Conservation (phyloP, 2,113 vertebrate genomes). For the Ceyx cyanopectus region DNA sequence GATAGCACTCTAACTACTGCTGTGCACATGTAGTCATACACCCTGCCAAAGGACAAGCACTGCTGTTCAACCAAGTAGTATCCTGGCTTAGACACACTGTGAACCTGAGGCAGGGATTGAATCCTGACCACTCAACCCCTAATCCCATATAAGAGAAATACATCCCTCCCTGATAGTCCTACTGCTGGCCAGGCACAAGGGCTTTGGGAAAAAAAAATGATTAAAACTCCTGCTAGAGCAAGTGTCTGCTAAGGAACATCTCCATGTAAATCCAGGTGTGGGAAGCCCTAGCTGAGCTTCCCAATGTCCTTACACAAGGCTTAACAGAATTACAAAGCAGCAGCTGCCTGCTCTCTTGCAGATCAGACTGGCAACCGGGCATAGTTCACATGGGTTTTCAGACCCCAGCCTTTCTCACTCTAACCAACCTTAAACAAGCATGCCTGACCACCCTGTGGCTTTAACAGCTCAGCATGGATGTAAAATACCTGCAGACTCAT, state of each 20-base stretch:
- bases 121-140: background rate
- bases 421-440: background rate
- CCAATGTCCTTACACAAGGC: background rate
- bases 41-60: background rate
- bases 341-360: background rate
- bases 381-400: background rate
- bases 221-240: background rate
- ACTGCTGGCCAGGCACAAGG: background rate
- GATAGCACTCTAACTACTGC: background rate
- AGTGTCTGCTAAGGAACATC: background rate
- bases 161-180: background rate
- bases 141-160: background rate
- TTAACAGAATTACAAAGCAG: background rate
- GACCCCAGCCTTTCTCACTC: background rate
- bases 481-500: background rate
- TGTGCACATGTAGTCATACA: background rate
- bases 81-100: background rate
- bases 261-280: background rate
- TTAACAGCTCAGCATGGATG: accelerated
- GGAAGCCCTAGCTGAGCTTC: background rate
- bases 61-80: background rate
- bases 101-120: background rate
- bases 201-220: accelerated
- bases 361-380: background rate
- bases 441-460: background rate